Base-by-base conservation (phyloP, 2,888 invertebrate species). In the Lypha dubia region DNA sequence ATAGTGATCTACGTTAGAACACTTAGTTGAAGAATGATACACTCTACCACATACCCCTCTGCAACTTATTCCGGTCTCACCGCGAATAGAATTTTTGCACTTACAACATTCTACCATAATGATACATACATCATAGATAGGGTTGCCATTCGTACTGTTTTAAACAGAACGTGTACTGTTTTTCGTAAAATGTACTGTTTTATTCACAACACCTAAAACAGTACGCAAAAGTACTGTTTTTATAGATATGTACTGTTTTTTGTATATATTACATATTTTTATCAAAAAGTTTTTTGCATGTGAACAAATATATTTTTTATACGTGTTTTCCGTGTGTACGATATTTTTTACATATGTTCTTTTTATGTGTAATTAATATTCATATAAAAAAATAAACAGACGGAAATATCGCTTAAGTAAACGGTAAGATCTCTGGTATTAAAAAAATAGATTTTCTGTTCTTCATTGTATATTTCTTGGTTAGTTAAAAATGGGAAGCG, bases 391-490 rank as follows among this genome's bases (percentile, higher is more conserved):
- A 44, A 44, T 44, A 38, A 38, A 9, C 38, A 38, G 8, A 9
- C 17, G 46, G 46, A 3, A 3, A 51, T 51, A 8, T 51, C 51
- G 9, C 44, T 44, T 15, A 44, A 44, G 5, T 44, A 44, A 22
- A 51, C 46, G 3, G 20, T 51, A 51, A 51, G 51, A 51, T 51
- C 51, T 51, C 51, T 51, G 22, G 20, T 51, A 51, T 51, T 22
- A 51, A 51, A 51, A 49, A 17, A 51, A 51, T 51, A 51, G 9
- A 22, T 51, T 51, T 51, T 51, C 22, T 51, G 8, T 22, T 51
- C 22, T 51, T 22, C 8, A 51, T 51, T 51, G 51, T 51, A 51
- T 51, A 22, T 51, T 51, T 51, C 51, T 51, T 51, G 51, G 22
- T 51, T 51, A 51, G 51, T 22, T 22, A 20, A 51, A 51, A 20